Percentiles rank a stretch among this genome's conserved stretches.
Evolutionary conservation across 2,797 vertebrate species (phyloP).

Genomic region (Jordanella pulchra): DNA sequence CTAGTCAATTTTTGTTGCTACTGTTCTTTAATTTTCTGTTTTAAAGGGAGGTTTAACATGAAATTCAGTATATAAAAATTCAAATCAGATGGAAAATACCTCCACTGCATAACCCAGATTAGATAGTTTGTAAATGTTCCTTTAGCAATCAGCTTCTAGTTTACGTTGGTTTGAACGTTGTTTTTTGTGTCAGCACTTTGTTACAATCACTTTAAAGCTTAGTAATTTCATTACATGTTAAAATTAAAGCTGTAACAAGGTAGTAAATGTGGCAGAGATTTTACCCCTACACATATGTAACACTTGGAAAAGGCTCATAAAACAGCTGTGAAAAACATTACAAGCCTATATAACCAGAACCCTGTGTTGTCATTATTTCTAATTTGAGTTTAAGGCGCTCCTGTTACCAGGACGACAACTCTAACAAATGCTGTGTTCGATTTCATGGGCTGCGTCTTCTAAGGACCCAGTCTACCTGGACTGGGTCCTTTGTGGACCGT

Average conservation of each 20-base stretch:
- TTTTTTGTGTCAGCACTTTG: neutral
- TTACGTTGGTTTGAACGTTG: neutral
- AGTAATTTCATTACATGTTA: slow-evolving; percentile 1
- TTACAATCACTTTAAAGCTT: neutral
- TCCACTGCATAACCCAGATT: neutral
- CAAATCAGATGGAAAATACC: neutral
- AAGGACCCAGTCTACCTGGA: no score
- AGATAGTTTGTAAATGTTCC: neutral
- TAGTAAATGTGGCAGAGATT: slow-evolving; percentile 14
- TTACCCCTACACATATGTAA: neutral
- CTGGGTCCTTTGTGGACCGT: no score
- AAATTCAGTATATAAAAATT: neutral
- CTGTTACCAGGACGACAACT: no score
- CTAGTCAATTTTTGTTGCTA: no score
- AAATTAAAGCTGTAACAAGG: slow-evolving; percentile 3
- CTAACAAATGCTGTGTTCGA: no score
- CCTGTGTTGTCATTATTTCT: neutral
- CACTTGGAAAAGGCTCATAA: neutral
- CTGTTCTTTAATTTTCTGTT: neutral
- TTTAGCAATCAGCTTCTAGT: neutral
- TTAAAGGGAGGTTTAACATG: neutral
- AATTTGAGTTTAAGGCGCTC: neutral
- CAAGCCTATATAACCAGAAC: neutral
- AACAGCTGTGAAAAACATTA: neutral
- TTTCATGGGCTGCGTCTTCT: no score